Percentiles rank a stretch among this genome's conserved stretches.
phyloP scores from a whole-genome alignment of 2,888 invertebrate species.

The Temnothorax unifasciatus region DNA sequence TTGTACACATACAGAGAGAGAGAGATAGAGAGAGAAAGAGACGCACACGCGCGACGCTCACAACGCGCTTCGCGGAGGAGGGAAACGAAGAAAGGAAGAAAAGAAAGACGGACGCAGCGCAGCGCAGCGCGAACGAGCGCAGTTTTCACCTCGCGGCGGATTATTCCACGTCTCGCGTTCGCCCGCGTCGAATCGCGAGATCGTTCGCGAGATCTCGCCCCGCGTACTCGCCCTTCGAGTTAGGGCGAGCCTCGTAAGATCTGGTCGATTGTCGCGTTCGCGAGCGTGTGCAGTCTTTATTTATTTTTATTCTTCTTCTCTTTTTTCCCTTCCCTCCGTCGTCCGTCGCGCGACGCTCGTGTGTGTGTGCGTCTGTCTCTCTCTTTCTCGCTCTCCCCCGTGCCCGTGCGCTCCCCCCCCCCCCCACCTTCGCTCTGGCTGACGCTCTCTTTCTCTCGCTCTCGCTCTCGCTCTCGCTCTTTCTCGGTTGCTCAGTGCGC shows the following conservation, averaged over 20 bases:
- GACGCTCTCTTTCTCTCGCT: constrained; percentile 21
- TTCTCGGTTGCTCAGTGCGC: constrained; percentile 28
- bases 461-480: constrained; percentile 30
- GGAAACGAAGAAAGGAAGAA: constrained; percentile 24
- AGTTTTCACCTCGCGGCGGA: constrained; percentile 36
- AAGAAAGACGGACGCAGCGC: constrained; percentile 20
- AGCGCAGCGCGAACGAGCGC: constrained; percentile 15
- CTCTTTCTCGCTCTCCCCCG: constrained; percentile 40
- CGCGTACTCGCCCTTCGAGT: constrained; percentile 49
- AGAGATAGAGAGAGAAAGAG: background rate
- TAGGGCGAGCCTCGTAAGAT: constrained; percentile 54
- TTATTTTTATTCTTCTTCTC: constrained; percentile 23
- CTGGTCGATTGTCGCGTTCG: constrained; percentile 31
- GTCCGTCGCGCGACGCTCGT: constrained; percentile 56
- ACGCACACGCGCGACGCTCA: constrained; percentile 22
- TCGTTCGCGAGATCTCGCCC: constrained; percentile 10
- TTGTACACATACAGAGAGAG: constrained; percentile 18
- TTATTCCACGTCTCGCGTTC: constrained; percentile 63
- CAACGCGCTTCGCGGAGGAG: constrained; percentile 34
- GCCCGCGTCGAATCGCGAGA: constrained; percentile 58
- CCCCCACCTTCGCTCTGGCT: background rate
- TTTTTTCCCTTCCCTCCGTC: constrained; percentile 9
- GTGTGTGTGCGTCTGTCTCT: constrained; percentile 67
- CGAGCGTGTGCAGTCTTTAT: constrained; percentile 31
- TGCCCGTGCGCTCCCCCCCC: background rate